These are phyloP conservation scores for Pachyuromys duprasi DNA, from an alignment of 2,797 vertebrate genomes.

Conservation along the genomic window DNA sequence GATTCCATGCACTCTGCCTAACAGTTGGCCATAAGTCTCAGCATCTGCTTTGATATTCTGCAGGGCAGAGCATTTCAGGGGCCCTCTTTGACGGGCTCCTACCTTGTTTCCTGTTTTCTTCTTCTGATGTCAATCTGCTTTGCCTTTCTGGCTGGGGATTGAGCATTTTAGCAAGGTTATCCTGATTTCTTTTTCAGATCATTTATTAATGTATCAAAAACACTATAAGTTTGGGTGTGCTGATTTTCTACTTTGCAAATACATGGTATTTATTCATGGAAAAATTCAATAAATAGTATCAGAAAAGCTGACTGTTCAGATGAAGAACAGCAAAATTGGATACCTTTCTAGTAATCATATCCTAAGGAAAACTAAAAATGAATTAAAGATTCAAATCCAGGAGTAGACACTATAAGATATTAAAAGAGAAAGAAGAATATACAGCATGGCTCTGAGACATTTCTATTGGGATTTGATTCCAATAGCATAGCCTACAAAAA, in stretches of 20 bases:
- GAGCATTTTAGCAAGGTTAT: neutral
- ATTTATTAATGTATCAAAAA: neutral
- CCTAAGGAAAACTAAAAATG: neutral
- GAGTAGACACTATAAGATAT: neutral
- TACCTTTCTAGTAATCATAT: neutral
- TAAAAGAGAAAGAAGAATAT: neutral
- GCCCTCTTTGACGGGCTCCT: too few relatives aligned
- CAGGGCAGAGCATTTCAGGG: too few relatives aligned
- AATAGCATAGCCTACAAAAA: neutral
- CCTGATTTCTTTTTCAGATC: neutral
- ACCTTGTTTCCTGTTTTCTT: too few relatives aligned
- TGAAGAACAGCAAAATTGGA: neutral
- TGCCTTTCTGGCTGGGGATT: too few relatives aligned
- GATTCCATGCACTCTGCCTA: too few relatives aligned
- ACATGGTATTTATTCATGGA: neutral
- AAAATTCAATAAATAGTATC: neutral
- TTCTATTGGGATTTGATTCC: neutral
- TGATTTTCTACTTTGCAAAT: neutral
- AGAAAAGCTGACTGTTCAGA: neutral
- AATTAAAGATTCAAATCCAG: neutral
- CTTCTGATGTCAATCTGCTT: too few relatives aligned
- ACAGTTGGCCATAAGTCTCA: too few relatives aligned
- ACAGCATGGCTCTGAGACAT: neutral
- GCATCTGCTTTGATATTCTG: too few relatives aligned
- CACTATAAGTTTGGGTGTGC: neutral